Evolutionary conservation across 2,888 invertebrate genomes (phyloP).

Genomic region (Campaea margaritaria): DNA sequence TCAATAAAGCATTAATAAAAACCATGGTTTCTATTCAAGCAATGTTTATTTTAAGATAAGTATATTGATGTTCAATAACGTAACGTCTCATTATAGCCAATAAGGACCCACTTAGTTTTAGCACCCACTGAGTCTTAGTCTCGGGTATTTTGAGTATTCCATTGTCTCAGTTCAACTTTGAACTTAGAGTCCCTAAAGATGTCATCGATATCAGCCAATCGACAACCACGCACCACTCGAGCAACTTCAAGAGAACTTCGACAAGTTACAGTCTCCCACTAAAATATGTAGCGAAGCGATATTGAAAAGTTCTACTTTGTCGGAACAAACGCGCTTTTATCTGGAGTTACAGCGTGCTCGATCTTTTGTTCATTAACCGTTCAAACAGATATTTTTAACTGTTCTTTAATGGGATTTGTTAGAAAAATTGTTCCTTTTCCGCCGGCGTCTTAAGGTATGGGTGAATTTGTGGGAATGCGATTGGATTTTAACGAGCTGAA

Average conservation of each 20-base stretch:
- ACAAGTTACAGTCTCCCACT: slow-evolving; percentile 77
- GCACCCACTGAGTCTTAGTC: too few relatives aligned
- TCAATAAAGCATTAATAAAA: too few relatives aligned
- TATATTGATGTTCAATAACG: too few relatives aligned
- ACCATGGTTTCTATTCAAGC: too few relatives aligned
- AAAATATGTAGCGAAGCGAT: slow-evolving; percentile 82
- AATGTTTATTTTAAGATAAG: too few relatives aligned
- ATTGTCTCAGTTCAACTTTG: too few relatives aligned
- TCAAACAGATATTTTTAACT: slow-evolving; percentile 42
- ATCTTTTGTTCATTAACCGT: slow-evolving; percentile 52
- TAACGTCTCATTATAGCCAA: too few relatives aligned
- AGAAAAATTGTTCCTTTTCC: slow-evolving; percentile 24
- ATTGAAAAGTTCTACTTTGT: slow-evolving; percentile 77
- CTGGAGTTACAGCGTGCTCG: slow-evolving; percentile 49
- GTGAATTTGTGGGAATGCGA: slow-evolving; percentile 1
- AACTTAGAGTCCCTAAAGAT: not conserved
- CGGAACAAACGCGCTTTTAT: slow-evolving; percentile 58
- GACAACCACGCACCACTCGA: slow-evolving; percentile 46
- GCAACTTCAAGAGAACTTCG: slow-evolving; percentile 67
- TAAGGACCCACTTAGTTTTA: too few relatives aligned
- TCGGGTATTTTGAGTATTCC: too few relatives aligned
- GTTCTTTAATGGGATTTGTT: slow-evolving; percentile 37
- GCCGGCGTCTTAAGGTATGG: slow-evolving; percentile 1
- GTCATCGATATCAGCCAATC: slow-evolving; percentile 22
- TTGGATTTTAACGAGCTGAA: slow-evolving; percentile 3